A percentile compares a stretch with the other conserved stretches of the same genome.
Evolutionary conservation across 2,113 vertebrate genomes (phyloP).

Genomic region (Herpailurus yagouaroundi): DNA sequence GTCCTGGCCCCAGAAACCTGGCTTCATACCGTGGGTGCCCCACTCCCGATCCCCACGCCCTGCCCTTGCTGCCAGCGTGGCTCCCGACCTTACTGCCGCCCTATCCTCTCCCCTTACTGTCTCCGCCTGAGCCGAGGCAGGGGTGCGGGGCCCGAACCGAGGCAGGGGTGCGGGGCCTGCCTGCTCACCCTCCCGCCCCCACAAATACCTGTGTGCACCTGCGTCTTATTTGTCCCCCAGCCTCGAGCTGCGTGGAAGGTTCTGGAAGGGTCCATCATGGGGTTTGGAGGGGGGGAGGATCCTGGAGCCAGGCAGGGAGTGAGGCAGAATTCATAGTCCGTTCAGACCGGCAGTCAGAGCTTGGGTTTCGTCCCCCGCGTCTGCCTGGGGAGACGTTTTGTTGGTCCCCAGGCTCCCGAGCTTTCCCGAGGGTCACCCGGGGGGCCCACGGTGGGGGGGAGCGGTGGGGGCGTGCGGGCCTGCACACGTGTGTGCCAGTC

Average conservation of each 20-base stretch:
- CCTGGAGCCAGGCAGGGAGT: too few relatives aligned
- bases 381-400: not conserved
- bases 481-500: not conserved
- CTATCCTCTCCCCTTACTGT: not conserved
- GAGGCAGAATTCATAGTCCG: accelerated
- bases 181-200: not conserved
- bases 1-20: not conserved
- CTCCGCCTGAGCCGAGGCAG: not conserved
- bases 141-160: too few relatives aligned
- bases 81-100: not conserved
- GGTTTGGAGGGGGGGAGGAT: too few relatives aligned
- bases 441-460: too few relatives aligned
- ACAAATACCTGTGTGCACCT: not conserved
- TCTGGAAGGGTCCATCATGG: not conserved
- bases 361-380: not conserved
- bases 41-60: accelerated
- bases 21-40: accelerated
- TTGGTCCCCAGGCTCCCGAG: not conserved
- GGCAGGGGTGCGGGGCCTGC: too few relatives aligned
- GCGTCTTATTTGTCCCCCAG: not conserved
- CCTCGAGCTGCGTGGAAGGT: not conserved
- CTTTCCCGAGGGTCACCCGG: not conserved
- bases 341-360: not conserved
- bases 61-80: accelerated
- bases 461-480: not conserved